phyloP scores from a whole-genome alignment of 2,888 invertebrate genomes.

The Leucoptera coffeella region DNA sequence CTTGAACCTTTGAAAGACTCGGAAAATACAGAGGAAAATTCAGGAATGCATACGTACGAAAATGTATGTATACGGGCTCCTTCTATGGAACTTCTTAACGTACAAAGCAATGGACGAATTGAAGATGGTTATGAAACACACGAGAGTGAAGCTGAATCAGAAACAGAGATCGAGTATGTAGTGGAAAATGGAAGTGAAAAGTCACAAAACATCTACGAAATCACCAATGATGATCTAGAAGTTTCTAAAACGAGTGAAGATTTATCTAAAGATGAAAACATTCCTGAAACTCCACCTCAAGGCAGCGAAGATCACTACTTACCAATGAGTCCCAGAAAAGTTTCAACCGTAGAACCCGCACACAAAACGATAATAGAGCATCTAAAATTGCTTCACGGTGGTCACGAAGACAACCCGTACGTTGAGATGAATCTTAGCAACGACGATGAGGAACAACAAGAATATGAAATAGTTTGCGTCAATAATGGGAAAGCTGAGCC shows the following conservation, averaged over 20 bases:
- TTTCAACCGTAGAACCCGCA: conserved; percentile 49
- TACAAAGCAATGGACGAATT: too few relatives aligned
- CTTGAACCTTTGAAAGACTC: too few relatives aligned
- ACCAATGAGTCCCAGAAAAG: conserved; percentile 77
- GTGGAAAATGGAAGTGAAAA: too few relatives aligned
- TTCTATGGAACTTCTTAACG: too few relatives aligned
- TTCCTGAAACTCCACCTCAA: conserved; percentile 20
- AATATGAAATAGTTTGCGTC: conserved; percentile 68
- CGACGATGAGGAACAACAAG: conserved; percentile 52
- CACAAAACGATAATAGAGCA: conserved; percentile 52
- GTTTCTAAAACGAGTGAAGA: conserved; percentile 7
- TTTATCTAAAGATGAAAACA: conserved; percentile 7
- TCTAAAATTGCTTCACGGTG: conserved; percentile 29
- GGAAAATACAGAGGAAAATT: too few relatives aligned
- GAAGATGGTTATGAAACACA: conserved; percentile 28
- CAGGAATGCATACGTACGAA: too few relatives aligned
- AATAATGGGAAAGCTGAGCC: conserved; percentile 66
- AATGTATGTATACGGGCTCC: conserved; percentile 28
- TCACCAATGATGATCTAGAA: conserved; percentile 56
- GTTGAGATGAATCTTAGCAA: conserved; percentile 82
- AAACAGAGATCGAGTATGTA: conserved; percentile 50
- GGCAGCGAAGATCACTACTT: conserved; percentile 72
- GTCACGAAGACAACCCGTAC: conserved; percentile 74
- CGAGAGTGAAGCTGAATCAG: conserved; percentile 46
- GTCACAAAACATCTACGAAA: too few relatives aligned